Evolutionary conservation across 1,140 invertebrate species (phyloP), one percentile per base, ranked within the genome.

Genomic region (Aphaenogaster ashmeadi): DNA sequence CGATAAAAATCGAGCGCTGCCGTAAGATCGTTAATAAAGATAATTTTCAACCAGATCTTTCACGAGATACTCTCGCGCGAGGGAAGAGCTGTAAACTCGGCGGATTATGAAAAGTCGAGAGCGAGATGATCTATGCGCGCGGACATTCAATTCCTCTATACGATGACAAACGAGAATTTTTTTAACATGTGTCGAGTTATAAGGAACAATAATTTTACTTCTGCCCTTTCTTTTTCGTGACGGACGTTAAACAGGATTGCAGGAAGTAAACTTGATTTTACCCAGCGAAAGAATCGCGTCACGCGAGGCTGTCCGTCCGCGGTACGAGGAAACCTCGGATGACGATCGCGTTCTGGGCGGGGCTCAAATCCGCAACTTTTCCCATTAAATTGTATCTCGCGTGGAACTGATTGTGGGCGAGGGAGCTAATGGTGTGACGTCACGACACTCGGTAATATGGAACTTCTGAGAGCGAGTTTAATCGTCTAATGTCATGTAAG

Each of bases 311-410:
- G 13, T 13, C 6, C 33, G 5, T 60, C 7, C 67, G 18, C 41
- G 66, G 18, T 54, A 21, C 36, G 41, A 83, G 47, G 27, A 36
- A 38, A 83, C 44, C 52, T 36, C 52, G 11, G 38, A 44, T 21
- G 44, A 50, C 18, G 44, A 81, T 71, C 18, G 58, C 27, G 41
- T 78, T 64, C 6, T 38, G 21, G 21, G 60, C 21, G 18, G n/a
- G 15, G 38, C 36, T n/a, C 27, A n/a, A 83, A 69, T 62, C 15
- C 27, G 27, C 44, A 69, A 72, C 44, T 56, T 69, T 72, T 58
- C 66, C 64, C 60, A 66, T 66, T 86, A 84, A 85, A 89, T 85
- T 56, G 62, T 84, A 78, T 72, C 71, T 78, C 47, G 86, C 74
- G 66, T 67, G 66, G 52, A 58, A 54, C 56, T 44, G 64, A 84